A percentile compares a stretch with the other conserved stretches of the same genome.
Conservation (phyloP, 2,888 invertebrate genomes). For the Allophyes oxyacanthae region DNA sequence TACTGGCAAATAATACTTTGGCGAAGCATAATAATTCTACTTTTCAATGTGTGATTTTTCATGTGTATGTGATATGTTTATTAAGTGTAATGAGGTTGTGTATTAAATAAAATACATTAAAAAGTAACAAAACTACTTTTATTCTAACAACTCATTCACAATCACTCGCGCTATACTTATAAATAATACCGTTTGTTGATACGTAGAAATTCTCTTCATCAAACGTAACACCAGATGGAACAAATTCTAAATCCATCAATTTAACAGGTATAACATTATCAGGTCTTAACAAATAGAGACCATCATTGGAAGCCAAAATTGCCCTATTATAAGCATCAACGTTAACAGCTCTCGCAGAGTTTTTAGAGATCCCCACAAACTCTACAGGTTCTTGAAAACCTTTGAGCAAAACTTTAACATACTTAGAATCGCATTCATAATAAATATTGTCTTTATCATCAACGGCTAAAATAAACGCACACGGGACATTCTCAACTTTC, state of each 20-base stretch:
- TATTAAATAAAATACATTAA: constrained; percentile 1
- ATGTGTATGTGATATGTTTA: no score
- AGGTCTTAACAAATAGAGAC: constrained; percentile 75
- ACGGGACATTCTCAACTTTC: constrained; percentile 75
- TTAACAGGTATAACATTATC: constrained; percentile 80
- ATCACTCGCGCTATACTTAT: constrained; percentile 69
- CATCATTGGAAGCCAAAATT: constrained; percentile 80
- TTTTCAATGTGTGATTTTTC: no score
- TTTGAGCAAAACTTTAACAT: constrained; percentile 79
- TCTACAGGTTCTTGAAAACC: constrained; percentile 83
- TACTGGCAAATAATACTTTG: no score
- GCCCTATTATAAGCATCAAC: constrained; percentile 69
- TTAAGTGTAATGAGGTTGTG: neutral
- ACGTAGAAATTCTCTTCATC: constrained; percentile 71
- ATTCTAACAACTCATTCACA: constrained; percentile 48
- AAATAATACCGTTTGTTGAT: constrained; percentile 77
- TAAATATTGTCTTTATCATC: constrained; percentile 77
- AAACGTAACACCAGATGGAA: constrained; percentile 78
- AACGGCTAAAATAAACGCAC: constrained; percentile 81
- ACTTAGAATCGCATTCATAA: constrained; percentile 85
- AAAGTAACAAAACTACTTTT: constrained; percentile 21
- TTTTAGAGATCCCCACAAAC: constrained; percentile 79
- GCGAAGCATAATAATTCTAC: no score
- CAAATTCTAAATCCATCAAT: constrained; percentile 78
- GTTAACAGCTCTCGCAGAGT: constrained; percentile 77